A percentile compares a stretch with the other conserved stretches of the same genome.
These are phyloP conservation scores for Lycorma delicatula DNA, from an alignment of 1,140 invertebrate genomes.

Conservation along the genomic window DNA sequence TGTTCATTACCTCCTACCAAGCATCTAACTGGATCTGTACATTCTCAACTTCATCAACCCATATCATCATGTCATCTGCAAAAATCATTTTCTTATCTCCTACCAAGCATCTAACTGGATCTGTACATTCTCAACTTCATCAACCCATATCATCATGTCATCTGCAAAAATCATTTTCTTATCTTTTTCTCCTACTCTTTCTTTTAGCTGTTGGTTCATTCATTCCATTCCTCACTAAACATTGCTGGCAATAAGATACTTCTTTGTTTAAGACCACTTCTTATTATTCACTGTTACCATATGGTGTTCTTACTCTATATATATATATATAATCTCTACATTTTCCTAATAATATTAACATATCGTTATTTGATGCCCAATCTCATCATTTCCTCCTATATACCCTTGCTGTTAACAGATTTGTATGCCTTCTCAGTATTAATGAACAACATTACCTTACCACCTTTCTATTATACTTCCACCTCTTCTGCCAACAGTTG, in stretches of 20 bases:
- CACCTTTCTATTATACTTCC: not conserved
- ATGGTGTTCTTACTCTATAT: not conserved
- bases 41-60: not conserved
- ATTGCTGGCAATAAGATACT: not conserved
- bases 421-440: not conserved
- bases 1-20: not conserved
- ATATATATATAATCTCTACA: not conserved
- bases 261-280: not conserved
- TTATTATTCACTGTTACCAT: not conserved
- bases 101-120: not conserved
- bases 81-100: not conserved
- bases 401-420: too few species aligned
- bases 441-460: not conserved
- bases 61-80: not conserved
- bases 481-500: not conserved
- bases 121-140: slow-evolving; percentile 2
- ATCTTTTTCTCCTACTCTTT: not conserved
- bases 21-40: slow-evolving; percentile 2
- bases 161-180: slow-evolving; percentile 4
- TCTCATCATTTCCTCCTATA: not conserved
- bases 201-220: not conserved
- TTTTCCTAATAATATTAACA: not conserved
- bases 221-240: not conserved
- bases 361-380: not conserved
- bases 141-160: slow-evolving; percentile 1